Percentiles rank a stretch among this genome's conserved stretches.
Evolutionary conservation across 1,140 invertebrate species (phyloP).

Genomic region (Lepidurus couesii): DNA sequence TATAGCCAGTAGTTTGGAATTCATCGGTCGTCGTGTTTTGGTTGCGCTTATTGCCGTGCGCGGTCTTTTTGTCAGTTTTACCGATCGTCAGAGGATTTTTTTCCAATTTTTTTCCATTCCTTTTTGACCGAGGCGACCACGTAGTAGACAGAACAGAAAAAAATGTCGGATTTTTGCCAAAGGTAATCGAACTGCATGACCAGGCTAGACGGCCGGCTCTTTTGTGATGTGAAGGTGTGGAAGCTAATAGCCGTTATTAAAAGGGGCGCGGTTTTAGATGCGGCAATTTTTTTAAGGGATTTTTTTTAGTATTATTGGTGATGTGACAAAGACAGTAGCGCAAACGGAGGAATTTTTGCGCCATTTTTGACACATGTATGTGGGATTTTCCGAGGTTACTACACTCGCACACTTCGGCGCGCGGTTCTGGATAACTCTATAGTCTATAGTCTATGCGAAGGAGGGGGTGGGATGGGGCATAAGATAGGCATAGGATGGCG

Average conservation of each 20-base stretch:
- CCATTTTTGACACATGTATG: background rate
- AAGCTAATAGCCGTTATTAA: constrained; percentile 19
- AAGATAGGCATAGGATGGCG: too few relatives aligned
- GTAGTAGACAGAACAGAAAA: background rate
- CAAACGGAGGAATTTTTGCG: background rate
- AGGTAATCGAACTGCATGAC: constrained; percentile 8
- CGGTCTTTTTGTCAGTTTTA: background rate
- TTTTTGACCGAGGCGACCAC: background rate
- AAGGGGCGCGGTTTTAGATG: background rate
- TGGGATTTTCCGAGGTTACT: background rate
- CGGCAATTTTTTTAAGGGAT: background rate
- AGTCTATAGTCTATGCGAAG: background rate
- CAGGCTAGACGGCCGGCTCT: background rate
- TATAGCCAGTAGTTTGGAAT: background rate
- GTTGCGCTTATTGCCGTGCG: background rate
- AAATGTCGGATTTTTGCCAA: constrained; percentile 7
- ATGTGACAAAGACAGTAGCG: background rate
- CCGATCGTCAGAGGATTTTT: background rate
- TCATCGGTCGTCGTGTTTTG: constrained; percentile 3
- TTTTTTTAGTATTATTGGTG: constrained; percentile 4
- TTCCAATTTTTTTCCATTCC: background rate
- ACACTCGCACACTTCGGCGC: background rate
- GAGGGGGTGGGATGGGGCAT: background rate
- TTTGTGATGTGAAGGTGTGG: background rate
- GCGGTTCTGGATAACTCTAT: background rate